phyloP scores from a whole-genome alignment of 2,113 vertebrate genomes.

The Eupsittula cactorum region DNA sequence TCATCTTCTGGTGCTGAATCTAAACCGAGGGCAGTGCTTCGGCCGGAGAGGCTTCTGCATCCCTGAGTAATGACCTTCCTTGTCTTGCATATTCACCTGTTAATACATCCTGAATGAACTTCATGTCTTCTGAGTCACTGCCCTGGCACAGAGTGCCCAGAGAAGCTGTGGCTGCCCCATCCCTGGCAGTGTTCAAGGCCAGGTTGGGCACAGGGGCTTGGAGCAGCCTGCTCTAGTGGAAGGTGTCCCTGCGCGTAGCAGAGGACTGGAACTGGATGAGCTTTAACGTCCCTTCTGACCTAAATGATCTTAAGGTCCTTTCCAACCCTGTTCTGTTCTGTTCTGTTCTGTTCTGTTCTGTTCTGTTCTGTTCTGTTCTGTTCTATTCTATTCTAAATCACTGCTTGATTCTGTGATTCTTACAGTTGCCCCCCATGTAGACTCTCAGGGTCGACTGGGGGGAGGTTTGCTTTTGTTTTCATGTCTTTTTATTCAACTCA shows the following conservation, averaged over 20 bases:
- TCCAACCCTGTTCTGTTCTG: too few relatives aligned
- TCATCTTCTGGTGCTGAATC: neutral
- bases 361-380: too few relatives aligned
- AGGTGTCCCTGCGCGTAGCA: fast-evolving
- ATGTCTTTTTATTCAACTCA: neutral
- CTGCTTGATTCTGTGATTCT: neutral
- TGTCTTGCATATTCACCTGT: neutral
- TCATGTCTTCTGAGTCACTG: neutral
- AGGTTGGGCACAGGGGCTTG: neutral
- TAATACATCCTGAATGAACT: neutral
- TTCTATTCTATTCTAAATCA: too few relatives aligned
- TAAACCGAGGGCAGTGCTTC: neutral
- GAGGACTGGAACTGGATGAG: neutral
- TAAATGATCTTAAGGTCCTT: neutral
- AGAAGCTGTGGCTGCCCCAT: neutral
- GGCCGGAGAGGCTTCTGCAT: fast-evolving
- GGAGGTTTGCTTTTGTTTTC: neutral
- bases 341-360: too few relatives aligned
- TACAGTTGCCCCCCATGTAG: neutral
- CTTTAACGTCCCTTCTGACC: neutral
- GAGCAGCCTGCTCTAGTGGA: neutral
- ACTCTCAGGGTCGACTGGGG: neutral
- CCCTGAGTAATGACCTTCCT: neutral
- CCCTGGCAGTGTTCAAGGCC: neutral
- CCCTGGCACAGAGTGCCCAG: neutral